phyloP scores from a whole-genome alignment of 64 coral and sea anemone species.

The Montipora capricornis region DNA sequence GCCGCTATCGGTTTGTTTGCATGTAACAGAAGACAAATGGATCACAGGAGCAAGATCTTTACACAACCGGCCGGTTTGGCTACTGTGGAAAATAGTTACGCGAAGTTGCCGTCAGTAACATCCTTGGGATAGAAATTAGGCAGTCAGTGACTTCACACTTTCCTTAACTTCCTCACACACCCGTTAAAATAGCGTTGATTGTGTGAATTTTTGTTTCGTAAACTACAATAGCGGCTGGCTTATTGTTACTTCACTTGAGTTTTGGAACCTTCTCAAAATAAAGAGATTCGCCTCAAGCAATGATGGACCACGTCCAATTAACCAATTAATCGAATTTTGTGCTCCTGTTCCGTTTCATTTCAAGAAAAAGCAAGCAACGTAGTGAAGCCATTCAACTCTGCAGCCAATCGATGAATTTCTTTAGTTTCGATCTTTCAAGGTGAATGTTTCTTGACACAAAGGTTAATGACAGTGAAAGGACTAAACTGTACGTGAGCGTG shows the following conservation, averaged over 20 bases:
- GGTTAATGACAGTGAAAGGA: not conserved
- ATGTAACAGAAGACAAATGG: constrained; percentile 14
- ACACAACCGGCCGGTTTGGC: not conserved
- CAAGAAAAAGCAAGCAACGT: not conserved
- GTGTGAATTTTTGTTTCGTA: not conserved
- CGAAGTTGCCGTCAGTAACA: not conserved
- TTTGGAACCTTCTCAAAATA: not conserved
- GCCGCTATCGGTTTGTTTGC: constrained; percentile 25
- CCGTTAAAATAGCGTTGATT: not conserved
- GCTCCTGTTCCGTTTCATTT: not conserved
- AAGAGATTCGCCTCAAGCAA: not conserved
- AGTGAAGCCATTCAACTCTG: not conserved
- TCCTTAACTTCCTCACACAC: not conserved
- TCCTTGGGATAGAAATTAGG: not conserved
- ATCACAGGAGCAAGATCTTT: not conserved
- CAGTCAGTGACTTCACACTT: not conserved
- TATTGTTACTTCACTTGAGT: not conserved
- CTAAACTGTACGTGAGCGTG: not conserved
- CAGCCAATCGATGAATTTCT: not conserved
- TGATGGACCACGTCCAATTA: not conserved
- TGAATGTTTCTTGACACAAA: no score
- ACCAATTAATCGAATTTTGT: not conserved
- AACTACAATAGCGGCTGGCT: not conserved
- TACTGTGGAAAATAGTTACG: not conserved
- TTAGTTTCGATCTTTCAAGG: not conserved